Base-by-base conservation (phyloP, 2,113 vertebrate species). In the Sander vitreus region DNA sequence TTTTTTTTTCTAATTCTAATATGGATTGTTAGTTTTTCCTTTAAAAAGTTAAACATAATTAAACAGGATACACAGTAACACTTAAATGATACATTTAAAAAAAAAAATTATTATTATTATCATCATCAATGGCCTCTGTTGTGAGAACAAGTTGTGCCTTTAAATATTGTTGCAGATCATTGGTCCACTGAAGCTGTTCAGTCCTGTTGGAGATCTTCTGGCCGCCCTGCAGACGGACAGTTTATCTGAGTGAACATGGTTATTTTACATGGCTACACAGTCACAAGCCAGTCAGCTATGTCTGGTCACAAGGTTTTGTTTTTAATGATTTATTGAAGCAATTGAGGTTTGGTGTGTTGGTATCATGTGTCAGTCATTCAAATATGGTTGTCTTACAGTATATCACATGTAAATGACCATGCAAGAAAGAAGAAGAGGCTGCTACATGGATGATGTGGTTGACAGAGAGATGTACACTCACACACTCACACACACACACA, bases 101-200 rank as follows among this genome's bases (percentile, higher is more conserved):
- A 39, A 36, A 39, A 39, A 2, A 39, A 36, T 3, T 12, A 4
- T 53, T 12, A 6, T 62, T 59, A 19, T 54, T 43, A 14, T 43
- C 18, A 11, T 57, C 48, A 55, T 21, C 11, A 45, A 21, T 62
- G 21, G 1, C 19, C 21, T 43, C 21, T 30, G 11, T 39, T 23
- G 6, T 27, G 43, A 58, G 4, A 78, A 33, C n/a, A 51, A 78
- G 15, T 25, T 83, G 18, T 70, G 33, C 16, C 48, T 51, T 18
- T 72, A 23, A 64, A 67, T 81, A 16, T 69, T 76, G 58, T 86
- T 90, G 23, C 78, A 90, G 91, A 59, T 80, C 10, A 51, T 9
- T 0, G 0, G 45, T 57, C 70, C 23, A 1, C 23, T 64, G 39
- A 65, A 25, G 53, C 75, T 60, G 47, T 19, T 70, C 45, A 47